phyloP scores from a whole-genome alignment of 92 coral and sea anemone genomes.

The Zoanthus sociatus region DNA sequence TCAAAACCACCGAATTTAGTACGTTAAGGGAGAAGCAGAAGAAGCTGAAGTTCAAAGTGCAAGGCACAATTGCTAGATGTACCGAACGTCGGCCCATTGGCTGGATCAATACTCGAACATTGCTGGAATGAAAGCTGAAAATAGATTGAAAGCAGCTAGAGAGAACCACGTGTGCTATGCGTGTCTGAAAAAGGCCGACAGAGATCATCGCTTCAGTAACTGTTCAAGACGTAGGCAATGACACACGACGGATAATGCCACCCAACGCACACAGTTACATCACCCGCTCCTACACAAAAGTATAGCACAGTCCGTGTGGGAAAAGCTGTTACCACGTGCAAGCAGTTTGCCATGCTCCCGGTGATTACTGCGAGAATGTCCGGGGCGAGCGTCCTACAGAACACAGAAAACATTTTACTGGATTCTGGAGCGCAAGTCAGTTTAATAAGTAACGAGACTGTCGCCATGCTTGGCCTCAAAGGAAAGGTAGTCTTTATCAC shows the following conservation, averaged over 20 bases:
- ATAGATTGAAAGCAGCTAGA: background rate
- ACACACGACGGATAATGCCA: conserved; percentile 3
- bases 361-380: conserved; percentile 39
- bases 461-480: conserved; percentile 41
- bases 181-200: conserved; percentile 39
- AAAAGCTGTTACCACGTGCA: conserved; percentile 28
- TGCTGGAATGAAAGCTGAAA: conserved; percentile 54
- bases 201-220: conserved; percentile 31
- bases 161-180: conserved; percentile 13
- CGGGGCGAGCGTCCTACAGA: conserved; percentile 23
- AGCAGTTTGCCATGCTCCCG: conserved; percentile 44
- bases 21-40: background rate
- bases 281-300: conserved; percentile 64
- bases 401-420: conserved; percentile 9
- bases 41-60: background rate
- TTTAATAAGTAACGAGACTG: conserved; percentile 61
- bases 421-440: conserved; percentile 60
- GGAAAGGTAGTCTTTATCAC: conserved; percentile 42
- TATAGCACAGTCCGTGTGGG: conserved; percentile 35
- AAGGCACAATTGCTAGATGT: conserved; percentile 48
- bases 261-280: conserved; percentile 35
- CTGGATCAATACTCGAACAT: conserved; percentile 68
- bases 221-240: conserved; percentile 35
- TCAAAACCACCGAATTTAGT: conserved; percentile 6
- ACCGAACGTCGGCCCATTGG: conserved; percentile 50